A percentile compares a stretch with the other conserved stretches of the same genome.
These are phyloP conservation scores for Acholoe squamosa DNA, from an alignment of 2,888 invertebrate species.

Conservation along the genomic window DNA sequence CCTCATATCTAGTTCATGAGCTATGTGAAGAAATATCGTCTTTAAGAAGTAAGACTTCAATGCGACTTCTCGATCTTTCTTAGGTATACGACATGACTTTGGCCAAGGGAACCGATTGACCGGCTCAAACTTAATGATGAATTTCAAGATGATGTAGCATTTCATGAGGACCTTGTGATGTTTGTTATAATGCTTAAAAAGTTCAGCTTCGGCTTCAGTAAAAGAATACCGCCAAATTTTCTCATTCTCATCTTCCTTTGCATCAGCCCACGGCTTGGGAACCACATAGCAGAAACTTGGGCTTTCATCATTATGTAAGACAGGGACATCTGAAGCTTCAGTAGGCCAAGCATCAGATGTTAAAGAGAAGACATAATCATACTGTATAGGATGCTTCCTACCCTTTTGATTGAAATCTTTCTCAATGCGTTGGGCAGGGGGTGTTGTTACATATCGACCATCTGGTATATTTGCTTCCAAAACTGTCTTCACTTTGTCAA, in stretches of 20 bases:
- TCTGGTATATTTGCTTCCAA: neutral
- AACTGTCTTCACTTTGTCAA: neutral
- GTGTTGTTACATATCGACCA: neutral
- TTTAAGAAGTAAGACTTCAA: slow-evolving; percentile 29
- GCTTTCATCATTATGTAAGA: neutral
- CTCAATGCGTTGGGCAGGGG: slow-evolving; percentile 14
- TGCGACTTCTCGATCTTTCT: neutral
- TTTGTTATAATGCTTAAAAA: neutral
- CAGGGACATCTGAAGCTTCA: neutral
- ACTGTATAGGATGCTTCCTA: neutral
- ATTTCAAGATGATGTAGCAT: slow-evolving; percentile 50
- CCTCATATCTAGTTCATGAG: neutral
- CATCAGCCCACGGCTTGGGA: slow-evolving; percentile 26
- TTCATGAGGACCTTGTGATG: slow-evolving; percentile 16
- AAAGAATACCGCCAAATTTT: slow-evolving; percentile 40
- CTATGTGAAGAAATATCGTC: slow-evolving; percentile 23
- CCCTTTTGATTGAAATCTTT: neutral
- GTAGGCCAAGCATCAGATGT: neutral
- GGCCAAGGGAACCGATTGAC: slow-evolving; percentile 25
- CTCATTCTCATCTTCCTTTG: neutral
- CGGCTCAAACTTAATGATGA: slow-evolving; percentile 24
- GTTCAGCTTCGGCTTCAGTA: slow-evolving; percentile 25
- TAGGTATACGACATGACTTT: neutral
- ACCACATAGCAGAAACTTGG: neutral
- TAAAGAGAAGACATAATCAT: slow-evolving; percentile 45